phyloP scores from a whole-genome alignment of 2,113 vertebrate genomes.

The Rhea americana region DNA sequence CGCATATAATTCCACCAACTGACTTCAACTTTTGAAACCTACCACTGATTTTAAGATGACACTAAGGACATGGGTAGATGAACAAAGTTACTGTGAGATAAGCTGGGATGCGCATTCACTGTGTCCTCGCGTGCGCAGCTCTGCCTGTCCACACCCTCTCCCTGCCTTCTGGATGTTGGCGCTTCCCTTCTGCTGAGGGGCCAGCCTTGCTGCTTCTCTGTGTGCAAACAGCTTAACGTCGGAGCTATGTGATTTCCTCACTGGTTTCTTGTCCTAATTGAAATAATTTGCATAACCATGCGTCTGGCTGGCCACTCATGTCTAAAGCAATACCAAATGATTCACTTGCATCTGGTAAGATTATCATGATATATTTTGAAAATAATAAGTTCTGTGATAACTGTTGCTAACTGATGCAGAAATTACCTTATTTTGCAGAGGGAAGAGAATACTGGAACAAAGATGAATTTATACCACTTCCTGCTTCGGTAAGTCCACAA shows the following conservation, averaged over 20 bases:
- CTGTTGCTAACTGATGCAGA: constrained; percentile 2
- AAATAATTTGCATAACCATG: constrained; percentile 27
- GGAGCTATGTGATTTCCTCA: not conserved
- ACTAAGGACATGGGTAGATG: not conserved
- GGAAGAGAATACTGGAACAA: not conserved
- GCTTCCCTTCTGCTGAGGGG: constrained; percentile 13
- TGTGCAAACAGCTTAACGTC: not conserved
- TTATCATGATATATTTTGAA: constrained; percentile 9
- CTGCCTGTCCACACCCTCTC: not conserved
- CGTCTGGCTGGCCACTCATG: not conserved
- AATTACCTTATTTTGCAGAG: not conserved
- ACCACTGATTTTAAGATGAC: not conserved
- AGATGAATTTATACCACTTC: not conserved
- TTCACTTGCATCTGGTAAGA: constrained; percentile 28
- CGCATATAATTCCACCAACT: not conserved
- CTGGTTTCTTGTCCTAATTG: constrained; percentile 30
- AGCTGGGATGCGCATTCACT: not conserved
- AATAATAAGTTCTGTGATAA: not conserved
- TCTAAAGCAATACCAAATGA: not conserved
- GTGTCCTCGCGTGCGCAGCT: not conserved
- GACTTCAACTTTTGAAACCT: constrained; percentile 11
- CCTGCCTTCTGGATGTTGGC: not conserved
- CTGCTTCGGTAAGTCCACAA: not conserved
- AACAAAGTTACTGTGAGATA: not conserved
- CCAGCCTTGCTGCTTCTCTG: constrained; percentile 23